phyloP scores from a whole-genome alignment of 92 coral and sea anemone species.

The Zoanthus gigantus region DNA sequence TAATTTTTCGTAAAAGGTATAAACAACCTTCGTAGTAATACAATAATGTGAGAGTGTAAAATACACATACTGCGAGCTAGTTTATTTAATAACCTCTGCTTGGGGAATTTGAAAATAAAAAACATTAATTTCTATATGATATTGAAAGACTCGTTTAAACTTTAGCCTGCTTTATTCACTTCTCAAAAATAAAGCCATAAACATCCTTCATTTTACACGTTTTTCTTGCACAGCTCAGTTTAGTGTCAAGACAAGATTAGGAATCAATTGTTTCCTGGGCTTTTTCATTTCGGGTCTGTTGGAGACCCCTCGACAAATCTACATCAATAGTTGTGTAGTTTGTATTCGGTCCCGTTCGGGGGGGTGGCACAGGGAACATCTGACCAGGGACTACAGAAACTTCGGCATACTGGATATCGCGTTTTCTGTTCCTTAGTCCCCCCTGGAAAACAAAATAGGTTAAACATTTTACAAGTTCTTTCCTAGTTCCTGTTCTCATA shows the following conservation, averaged over 20 bases:
- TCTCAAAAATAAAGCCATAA: no score
- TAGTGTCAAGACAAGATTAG: not conserved
- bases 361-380: conserved; percentile 47
- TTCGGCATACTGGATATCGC: conserved; percentile 29
- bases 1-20: not conserved
- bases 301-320: conserved; percentile 78
- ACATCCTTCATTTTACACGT: not conserved
- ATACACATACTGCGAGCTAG: not conserved
- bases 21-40: not conserved
- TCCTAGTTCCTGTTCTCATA: not conserved
- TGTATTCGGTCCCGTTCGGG: conserved; percentile 58
- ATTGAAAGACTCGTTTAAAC: not conserved
- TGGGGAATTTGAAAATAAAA: not conserved
- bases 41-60: not conserved
- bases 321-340: conserved; percentile 86
- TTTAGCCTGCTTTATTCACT: no score
- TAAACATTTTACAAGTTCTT: not conserved
- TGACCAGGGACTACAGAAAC: conserved; percentile 9
- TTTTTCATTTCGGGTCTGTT: conserved; percentile 69
- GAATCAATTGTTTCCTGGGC: conserved; percentile 32
- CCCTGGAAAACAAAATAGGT: conserved; percentile 2
- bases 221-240: not conserved
- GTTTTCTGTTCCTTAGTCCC: conserved; percentile 30
- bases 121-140: not conserved
- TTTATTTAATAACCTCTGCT: not conserved